These are phyloP conservation scores for Stercorarius parasiticus DNA, from an alignment of 2,113 vertebrate genomes.

Conservation along the genomic window DNA sequence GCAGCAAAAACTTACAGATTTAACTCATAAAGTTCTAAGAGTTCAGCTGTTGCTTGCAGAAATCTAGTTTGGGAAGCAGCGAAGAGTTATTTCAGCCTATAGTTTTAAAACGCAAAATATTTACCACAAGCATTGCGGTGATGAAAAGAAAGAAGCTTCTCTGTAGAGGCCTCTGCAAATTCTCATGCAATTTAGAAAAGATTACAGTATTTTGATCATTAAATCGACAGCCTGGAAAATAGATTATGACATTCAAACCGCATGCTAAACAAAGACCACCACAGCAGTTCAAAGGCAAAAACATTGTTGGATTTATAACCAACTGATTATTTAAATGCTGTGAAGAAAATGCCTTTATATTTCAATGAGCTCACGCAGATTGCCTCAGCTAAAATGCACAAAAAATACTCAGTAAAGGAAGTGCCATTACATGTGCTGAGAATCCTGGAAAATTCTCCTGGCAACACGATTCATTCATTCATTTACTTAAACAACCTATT, in stretches of 20 bases:
- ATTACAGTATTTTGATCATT: conserved; percentile 5
- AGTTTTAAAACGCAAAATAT: not conserved
- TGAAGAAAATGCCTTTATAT: not conserved
- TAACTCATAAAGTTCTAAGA: not conserved
- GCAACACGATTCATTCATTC: not conserved
- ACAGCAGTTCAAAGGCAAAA: not conserved
- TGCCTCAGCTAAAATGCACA: not conserved
- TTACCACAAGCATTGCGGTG: not conserved
- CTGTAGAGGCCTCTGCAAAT: not conserved
- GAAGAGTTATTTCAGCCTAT: not conserved
- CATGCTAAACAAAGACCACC: not conserved
- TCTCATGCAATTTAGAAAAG: not conserved
- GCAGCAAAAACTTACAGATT: not conserved
- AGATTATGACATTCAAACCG: not conserved
- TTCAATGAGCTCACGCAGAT: not conserved
- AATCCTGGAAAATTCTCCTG: not conserved
- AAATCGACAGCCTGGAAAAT: not conserved
- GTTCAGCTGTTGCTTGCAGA: not conserved
- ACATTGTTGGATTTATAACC: not conserved
- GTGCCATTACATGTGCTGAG: not conserved
- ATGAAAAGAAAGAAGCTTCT: not conserved
- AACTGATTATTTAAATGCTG: not conserved
- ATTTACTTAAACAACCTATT: not conserved
- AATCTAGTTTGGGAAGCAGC: not conserved
- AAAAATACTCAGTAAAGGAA: not conserved